phyloP scores from a whole-genome alignment of 2,113 vertebrate species.

The Donacobius atricapilla region DNA sequence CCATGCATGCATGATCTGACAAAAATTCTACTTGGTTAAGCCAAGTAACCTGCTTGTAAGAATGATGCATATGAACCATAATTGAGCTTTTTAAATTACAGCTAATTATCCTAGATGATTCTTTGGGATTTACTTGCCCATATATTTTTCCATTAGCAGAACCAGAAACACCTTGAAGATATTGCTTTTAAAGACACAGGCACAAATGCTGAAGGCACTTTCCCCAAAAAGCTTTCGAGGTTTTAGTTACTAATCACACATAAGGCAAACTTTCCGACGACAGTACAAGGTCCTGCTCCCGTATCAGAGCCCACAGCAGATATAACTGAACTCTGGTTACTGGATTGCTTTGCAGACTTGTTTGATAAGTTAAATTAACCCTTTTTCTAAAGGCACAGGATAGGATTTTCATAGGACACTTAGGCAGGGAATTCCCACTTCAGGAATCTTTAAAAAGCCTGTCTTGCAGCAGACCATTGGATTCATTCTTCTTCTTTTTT shows the following conservation, averaged over 20 bases:
- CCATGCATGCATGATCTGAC: neutral
- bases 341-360: neutral
- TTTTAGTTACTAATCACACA: neutral
- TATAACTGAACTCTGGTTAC: neutral
- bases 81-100: neutral
- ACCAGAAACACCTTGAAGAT: neutral
- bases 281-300: neutral
- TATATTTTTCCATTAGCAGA: neutral
- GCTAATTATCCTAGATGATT: neutral
- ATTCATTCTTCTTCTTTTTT: conserved; percentile 38
- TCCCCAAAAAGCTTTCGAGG: neutral
- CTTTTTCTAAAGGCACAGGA: conserved; percentile 59
- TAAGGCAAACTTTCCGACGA: neutral
- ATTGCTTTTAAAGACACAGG: conserved; percentile 1
- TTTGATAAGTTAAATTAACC: conserved; percentile 42
- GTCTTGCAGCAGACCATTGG: conserved; percentile 34
- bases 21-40: neutral
- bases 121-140: neutral
- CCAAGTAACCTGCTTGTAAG: neutral
- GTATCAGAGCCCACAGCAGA: neutral
- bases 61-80: neutral
- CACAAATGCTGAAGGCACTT: conserved; percentile 53
- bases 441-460: conserved; percentile 52
- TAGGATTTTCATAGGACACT: conserved; percentile 24
- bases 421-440: conserved; percentile 46